Evolutionary conservation across 2,888 invertebrate species (phyloP), one percentile per base, ranked within the genome.

Genomic region (Odontothrips loti): DNA sequence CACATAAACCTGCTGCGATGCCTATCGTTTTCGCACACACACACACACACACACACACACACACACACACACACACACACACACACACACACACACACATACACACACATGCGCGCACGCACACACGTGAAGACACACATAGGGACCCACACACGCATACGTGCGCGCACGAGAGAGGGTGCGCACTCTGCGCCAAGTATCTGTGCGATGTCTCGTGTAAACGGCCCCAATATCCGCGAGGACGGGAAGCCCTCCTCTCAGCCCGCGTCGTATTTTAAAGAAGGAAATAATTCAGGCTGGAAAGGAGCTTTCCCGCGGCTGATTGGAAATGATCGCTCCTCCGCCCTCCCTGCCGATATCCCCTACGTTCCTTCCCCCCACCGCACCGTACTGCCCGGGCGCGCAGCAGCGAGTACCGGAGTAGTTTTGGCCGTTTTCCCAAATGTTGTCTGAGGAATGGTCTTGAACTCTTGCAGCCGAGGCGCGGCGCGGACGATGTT

Each of bases 251-350:
- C 34, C 34, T 43, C 34, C 34, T 43, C 34, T 6, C 34, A 43
- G 34, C 34, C 34, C 27, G 17, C 68, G 68, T 75, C 68, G 68
- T 75, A 75, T 75, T 75, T 75, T 75, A 75, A 75, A 75, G 68
- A 27, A 75, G 68, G 68, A 75, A 11, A 75, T 75, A 75, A 75
- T 27, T 75, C 27, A 75, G 68, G 58, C 68, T 23, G 0, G 58
- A 10, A 27, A 43, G 34, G 68, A 75, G 27, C 68, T 75, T 75
- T 43, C 23, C 68, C 68, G 23, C 68, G n/a, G 68, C 68, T 75
- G 68, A 75, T 75, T 75, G 68, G 68, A 75, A 75, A n/a, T 75
- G 68, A 75, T 75, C 68, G 68, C 27, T 27, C 68, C 9, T 12
- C 23, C 9, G 11, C 68, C 12, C 68, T 1, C 68, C 23, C 1